A percentile compares a stretch with the other conserved stretches of the same genome.
These are phyloP conservation scores for Apamea crenata DNA, from an alignment of 2,888 invertebrate genomes.

Conservation along the genomic window DNA sequence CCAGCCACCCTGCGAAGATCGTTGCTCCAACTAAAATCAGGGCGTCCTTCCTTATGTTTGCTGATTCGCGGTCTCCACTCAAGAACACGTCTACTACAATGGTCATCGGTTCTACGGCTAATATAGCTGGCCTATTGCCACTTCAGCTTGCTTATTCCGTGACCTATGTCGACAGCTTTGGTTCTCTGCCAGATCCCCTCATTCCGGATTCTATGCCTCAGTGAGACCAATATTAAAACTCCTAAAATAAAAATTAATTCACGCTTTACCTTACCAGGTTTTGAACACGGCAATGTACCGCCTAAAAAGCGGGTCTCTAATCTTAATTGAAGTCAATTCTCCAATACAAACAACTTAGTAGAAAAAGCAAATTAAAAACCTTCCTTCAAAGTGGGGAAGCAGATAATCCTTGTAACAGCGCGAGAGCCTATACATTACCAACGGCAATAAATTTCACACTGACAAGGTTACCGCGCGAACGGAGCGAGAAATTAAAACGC, in stretches of 20 bases:
- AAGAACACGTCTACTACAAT: too few relatives aligned
- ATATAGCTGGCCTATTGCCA: too few relatives aligned
- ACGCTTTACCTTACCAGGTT: background rate
- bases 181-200: background rate
- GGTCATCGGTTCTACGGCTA: too few relatives aligned
- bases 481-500: slow-evolving; percentile 67
- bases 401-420: slow-evolving; percentile 33
- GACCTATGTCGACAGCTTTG: background rate
- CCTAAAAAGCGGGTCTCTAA: background rate
- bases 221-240: background rate
- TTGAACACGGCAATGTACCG: background rate
- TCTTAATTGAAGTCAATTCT: slow-evolving; percentile 16
- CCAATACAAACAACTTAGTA: slow-evolving; percentile 17
- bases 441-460: slow-evolving; percentile 56
- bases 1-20: too few relatives aligned
- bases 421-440: slow-evolving; percentile 44
- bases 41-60: too few relatives aligned
- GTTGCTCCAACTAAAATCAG: too few relatives aligned
- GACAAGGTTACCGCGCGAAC: slow-evolving; percentile 56
- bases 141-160: too few relatives aligned
- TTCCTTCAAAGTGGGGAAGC: slow-evolving; percentile 1
- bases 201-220: background rate
- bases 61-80: too few relatives aligned
- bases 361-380: slow-evolving; percentile 29
- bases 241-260: background rate